Percentiles rank a stretch among this genome's conserved stretches.
These are phyloP conservation scores for Leucoptera coffeella DNA, from an alignment of 2,888 invertebrate species.

Conservation along the genomic window DNA sequence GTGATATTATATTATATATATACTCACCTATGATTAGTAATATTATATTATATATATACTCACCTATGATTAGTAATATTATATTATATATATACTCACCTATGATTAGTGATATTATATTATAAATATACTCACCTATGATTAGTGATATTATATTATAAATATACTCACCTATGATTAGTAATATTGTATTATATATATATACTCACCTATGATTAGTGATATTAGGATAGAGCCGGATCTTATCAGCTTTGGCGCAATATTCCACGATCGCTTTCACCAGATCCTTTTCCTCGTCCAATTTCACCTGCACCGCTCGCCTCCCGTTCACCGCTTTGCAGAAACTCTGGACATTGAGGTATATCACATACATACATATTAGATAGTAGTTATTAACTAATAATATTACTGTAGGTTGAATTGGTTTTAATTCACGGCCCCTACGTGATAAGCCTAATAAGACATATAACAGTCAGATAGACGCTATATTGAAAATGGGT, in stretches of 20 bases:
- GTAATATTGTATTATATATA: no score
- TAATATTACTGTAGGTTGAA: neutral
- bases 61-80: no score
- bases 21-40: no score
- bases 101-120: neutral
- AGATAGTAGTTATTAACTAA: neutral
- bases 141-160: neutral
- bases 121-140: neutral
- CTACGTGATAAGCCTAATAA: no score
- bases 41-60: no score
- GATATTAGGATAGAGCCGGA: neutral
- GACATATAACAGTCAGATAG: no score
- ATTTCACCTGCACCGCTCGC: neutral
- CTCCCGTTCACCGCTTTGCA: neutral
- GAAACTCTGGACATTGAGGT: neutral
- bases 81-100: neutral
- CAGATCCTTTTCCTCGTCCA: conserved; percentile 1
- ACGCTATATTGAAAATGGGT: no score
- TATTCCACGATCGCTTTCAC: conserved; percentile 1
- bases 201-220: neutral
- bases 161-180: conserved; percentile 1
- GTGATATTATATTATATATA: no score
- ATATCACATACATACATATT: neutral
- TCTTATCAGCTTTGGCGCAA: neutral
- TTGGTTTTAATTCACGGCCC: neutral